Evolutionary conservation across 2,797 vertebrate genomes (phyloP).

Genomic region (Lacerta bilineata): DNA sequence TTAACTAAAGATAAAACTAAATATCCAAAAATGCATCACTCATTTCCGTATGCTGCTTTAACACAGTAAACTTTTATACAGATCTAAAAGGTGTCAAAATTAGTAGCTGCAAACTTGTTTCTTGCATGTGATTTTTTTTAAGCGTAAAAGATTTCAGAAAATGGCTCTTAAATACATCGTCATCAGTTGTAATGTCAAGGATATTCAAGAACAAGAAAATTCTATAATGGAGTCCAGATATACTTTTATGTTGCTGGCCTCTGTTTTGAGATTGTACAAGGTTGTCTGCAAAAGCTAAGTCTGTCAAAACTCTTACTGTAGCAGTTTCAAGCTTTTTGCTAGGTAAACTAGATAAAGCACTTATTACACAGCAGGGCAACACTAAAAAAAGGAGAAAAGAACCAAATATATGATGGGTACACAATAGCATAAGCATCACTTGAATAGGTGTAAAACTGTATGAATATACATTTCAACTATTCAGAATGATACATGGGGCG

Average conservation of each 20-base stretch:
- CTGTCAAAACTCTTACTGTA: conserved; percentile 92
- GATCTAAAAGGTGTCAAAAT: conserved; percentile 88
- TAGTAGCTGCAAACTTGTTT: conserved; percentile 85
- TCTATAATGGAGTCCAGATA: conserved; percentile 88
- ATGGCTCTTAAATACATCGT: conserved; percentile 83
- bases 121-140: conserved; percentile 83
- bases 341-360: conserved; percentile 93
- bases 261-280: conserved; percentile 86
- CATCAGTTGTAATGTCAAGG: conserved; percentile 83
- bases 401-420: conserved; percentile 90
- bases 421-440: conserved; percentile 90
- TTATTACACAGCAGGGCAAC: conserved; percentile 96
- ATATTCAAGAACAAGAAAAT: conserved; percentile 85
- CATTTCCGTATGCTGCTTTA: conserved; percentile 81
- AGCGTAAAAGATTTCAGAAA: conserved; percentile 85
- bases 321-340: conserved; percentile 91
- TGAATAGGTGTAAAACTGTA: conserved; percentile 94
- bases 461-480: too few relatives aligned
- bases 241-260: conserved; percentile 88
- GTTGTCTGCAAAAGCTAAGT: conserved; percentile 95
- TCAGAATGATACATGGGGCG: conserved; percentile 89
- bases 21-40: conserved; percentile 84
- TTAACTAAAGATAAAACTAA: conserved; percentile 87
- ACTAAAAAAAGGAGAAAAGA: conserved; percentile 88
- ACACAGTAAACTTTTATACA: conserved; percentile 90